phyloP scores from a whole-genome alignment of 2,113 vertebrate genomes.

The Vicugna pacos region DNA sequence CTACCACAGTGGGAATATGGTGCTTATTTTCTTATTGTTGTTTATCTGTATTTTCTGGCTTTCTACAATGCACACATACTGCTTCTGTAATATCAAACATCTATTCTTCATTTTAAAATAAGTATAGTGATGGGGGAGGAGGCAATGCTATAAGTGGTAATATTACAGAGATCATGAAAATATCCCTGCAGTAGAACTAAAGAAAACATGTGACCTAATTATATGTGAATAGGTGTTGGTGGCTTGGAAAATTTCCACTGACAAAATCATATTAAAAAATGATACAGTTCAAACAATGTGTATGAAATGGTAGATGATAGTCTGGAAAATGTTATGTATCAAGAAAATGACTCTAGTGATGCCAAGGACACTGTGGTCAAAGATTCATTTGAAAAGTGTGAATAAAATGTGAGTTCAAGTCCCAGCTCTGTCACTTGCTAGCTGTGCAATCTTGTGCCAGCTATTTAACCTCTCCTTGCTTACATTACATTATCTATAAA shows the following conservation, averaged over 20 bases:
- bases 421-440: neutral
- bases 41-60: neutral
- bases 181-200: neutral
- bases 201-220: neutral
- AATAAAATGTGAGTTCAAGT: neutral
- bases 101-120: neutral
- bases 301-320: neutral
- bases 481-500: neutral
- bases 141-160: neutral
- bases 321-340: neutral
- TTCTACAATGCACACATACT: neutral
- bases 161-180: neutral
- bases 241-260: neutral
- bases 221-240: neutral
- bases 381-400: neutral
- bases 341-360: neutral
- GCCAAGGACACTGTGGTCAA: neutral
- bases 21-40: neutral
- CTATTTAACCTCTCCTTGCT: neutral
- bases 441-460: neutral
- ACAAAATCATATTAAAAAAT: constrained; percentile 21
- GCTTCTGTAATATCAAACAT: neutral
- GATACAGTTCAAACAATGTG: neutral
- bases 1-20: neutral
- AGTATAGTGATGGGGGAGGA: neutral